These are phyloP conservation scores for Naso thynnoides DNA, from an alignment of 2,797 vertebrate species.

Conservation along the genomic window DNA sequence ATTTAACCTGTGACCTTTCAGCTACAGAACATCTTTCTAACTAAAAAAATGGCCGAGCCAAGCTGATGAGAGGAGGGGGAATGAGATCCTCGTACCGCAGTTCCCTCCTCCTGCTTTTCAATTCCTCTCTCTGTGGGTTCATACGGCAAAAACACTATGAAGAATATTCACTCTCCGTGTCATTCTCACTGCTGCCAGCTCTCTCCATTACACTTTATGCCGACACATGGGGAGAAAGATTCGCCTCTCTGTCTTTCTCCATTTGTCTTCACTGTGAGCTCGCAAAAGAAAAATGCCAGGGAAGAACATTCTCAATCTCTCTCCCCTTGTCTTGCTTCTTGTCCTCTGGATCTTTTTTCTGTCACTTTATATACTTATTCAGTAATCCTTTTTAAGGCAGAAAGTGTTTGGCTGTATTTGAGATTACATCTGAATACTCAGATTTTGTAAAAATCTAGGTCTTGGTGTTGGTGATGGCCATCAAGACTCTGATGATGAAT, in stretches of 20 bases:
- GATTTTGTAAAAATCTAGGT: no score
- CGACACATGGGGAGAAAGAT: constrained; percentile 46
- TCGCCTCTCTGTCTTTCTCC: constrained; percentile 35
- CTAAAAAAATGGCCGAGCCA: neutral
- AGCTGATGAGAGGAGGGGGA: constrained; percentile 37
- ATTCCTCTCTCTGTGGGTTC: constrained; percentile 51
- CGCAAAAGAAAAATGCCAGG: constrained; percentile 53
- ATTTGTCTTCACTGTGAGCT: constrained; percentile 60
- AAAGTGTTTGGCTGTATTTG: no score
- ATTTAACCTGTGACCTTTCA: constrained; percentile 25
- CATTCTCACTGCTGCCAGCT: constrained; percentile 8
- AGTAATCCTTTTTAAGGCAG: no score
- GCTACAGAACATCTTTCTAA: neutral
- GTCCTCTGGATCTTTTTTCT: neutral
- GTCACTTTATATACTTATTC: neutral
- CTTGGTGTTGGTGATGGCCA: no score
- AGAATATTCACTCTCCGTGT: constrained; percentile 26
- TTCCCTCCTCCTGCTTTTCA: constrained; percentile 49
- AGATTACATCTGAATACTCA: neutral
- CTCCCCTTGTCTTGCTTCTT: constrained; percentile 4
- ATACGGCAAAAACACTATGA: constrained; percentile 24
- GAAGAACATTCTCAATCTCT: constrained; percentile 33
- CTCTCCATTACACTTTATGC: constrained; percentile 25
- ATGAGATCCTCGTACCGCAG: constrained; percentile 12
- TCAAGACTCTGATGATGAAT: no score